Evolutionary conservation across 1,140 invertebrate species (phyloP), one percentile per base, ranked within the genome.

Genomic region (Melanaphis sacchari): DNA sequence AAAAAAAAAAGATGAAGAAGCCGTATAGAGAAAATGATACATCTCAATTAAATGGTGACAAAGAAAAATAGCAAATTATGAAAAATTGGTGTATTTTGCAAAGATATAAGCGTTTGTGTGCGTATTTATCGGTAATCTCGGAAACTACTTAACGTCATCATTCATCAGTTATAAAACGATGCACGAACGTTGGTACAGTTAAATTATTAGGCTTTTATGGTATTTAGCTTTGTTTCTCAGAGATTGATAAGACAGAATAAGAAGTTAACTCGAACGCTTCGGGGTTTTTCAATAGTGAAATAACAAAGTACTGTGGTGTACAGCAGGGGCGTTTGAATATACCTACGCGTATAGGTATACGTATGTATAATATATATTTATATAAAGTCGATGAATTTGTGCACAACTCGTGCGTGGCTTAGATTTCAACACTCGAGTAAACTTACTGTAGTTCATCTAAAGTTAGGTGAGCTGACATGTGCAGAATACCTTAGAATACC

Each of bases 381-480:
- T 76, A 76, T 76, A 18, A 81, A 84, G 91, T 41, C 91, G 91
- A 92, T 92, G 91, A 81, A 92, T 92, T 92, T 54, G 66, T 38
- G 76, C 36, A n/a, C 36, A 54, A 93, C 81, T 93, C 91, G 76
- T 93, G 91, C 91, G 91, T 84, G 81, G 36, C 91, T 82, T 82
- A 49, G 91, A 92, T 93, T 84, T 93, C 91, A 93, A 93, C 91
- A 84, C 91, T 93, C 81, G 81, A 85, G 40, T 85, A 93, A 93
- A 93, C 90, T 92, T 82, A 82, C 91, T 18, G 81, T 49, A 93
- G 43, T 93, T 93, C 76, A 82, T 84, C 91, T 52, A 85, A 93
- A 93, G 91, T 93, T 93, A 41, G 46, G 76, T n/a, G 36, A 82
- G 46, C 91, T 52, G 91, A 93, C 91, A 93, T 38, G 91, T n/a